Percentiles rank a stretch among this genome's conserved stretches.
These are phyloP conservation scores for Drosophila kohkoa DNA, from an alignment of 1,140 invertebrate genomes.

Conservation along the genomic window DNA sequence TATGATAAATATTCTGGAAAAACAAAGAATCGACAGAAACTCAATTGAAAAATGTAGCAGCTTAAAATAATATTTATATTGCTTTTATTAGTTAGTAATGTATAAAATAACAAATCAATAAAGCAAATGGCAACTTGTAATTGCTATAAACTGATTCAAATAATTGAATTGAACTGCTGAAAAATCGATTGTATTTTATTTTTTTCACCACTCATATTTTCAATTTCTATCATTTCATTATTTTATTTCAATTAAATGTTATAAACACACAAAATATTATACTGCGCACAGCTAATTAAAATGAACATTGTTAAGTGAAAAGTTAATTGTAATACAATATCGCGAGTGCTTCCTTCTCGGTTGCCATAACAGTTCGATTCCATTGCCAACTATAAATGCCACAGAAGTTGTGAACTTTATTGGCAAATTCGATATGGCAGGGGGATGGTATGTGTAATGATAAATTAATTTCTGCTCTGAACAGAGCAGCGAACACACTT, in stretches of 20 bases:
- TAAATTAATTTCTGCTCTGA: conserved; percentile 60
- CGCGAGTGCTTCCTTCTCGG: not conserved
- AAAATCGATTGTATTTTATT: too few species aligned
- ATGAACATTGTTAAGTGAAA: not conserved
- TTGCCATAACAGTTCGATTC: not conserved
- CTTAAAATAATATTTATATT: too few species aligned
- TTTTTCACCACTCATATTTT: too few species aligned
- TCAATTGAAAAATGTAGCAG: too few species aligned
- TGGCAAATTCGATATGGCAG: conserved; percentile 2
- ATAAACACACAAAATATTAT: not conserved
- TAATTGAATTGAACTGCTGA: too few species aligned
- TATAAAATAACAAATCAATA: too few species aligned
- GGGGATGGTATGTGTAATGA: conserved; percentile 33
- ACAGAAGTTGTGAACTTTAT: conserved; percentile 18
- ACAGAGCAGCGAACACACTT: conserved; percentile 12
- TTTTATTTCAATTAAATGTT: not conserved
- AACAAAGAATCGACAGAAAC: too few species aligned
- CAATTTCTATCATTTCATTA: not conserved
- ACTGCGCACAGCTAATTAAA: conserved; percentile 1
- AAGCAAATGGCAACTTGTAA: too few species aligned
- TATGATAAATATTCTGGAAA: too few species aligned
- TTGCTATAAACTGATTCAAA: too few species aligned
- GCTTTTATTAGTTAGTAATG: too few species aligned
- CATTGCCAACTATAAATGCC: conserved; percentile 1
- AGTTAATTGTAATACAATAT: conserved; percentile 9